Conservation (phyloP, 2,888 invertebrate genomes). For the Melolontha melolontha region DNA sequence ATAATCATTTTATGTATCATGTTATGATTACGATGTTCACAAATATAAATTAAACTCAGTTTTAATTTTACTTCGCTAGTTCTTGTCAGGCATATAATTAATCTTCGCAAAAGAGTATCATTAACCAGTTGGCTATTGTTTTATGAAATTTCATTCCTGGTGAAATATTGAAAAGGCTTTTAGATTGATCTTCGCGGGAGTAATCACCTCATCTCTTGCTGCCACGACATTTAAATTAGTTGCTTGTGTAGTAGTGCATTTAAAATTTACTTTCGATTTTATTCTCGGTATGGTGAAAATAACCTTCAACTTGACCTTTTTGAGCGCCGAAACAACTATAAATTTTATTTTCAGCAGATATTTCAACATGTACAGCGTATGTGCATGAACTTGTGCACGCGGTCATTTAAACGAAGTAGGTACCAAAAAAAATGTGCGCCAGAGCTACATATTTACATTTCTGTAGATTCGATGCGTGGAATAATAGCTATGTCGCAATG, state of each 20-base stretch:
- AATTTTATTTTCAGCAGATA: constrained; percentile 41
- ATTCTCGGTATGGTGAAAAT: constrained; percentile 35
- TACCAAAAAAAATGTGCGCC: constrained; percentile 19
- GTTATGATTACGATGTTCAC: too few relatives aligned
- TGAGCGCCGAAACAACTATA: constrained; percentile 34
- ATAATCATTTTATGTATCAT: too few relatives aligned
- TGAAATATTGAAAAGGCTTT: too few relatives aligned
- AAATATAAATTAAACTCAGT: too few relatives aligned
- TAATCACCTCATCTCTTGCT: too few relatives aligned
- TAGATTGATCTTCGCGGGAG: too few relatives aligned
- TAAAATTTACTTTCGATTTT: constrained; percentile 39
- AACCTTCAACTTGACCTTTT: constrained; percentile 42
- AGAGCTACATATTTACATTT: constrained; percentile 17
- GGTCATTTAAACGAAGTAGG: constrained; percentile 11
- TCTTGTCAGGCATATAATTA: too few relatives aligned
- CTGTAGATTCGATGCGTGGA: constrained; percentile 26
- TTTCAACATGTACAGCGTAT: constrained; percentile 26
- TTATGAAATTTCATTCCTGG: too few relatives aligned
- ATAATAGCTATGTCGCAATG: constrained; percentile 12
- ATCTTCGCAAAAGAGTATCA: too few relatives aligned
- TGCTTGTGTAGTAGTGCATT: neutral
- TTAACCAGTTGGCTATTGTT: too few relatives aligned
- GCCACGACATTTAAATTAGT: neutral
- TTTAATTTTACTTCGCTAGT: too few relatives aligned
- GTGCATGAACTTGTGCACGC: constrained; percentile 21